Evolutionary conservation across 2,888 invertebrate species (phyloP).

Genomic region (Melitaea athalia): DNA sequence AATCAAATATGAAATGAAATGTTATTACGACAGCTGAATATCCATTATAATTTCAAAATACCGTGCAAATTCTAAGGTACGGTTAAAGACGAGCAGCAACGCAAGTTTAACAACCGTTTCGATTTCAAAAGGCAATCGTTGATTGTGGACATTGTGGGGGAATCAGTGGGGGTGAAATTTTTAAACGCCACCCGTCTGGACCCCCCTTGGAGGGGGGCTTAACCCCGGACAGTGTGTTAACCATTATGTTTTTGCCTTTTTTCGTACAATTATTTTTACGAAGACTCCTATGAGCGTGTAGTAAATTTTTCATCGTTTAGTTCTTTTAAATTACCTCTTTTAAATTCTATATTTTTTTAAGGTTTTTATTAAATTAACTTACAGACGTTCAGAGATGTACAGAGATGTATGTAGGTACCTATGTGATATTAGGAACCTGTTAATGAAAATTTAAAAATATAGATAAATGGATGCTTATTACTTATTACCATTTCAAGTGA

Average conservation of each 20-base stretch:
- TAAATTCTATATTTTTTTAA: too few species aligned
- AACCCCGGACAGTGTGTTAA: slow-evolving; percentile 42
- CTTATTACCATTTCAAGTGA: too few species aligned
- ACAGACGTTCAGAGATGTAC: too few species aligned
- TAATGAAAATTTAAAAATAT: too few species aligned
- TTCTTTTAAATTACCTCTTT: background rate
- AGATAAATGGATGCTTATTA: too few species aligned
- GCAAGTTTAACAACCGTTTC: slow-evolving; percentile 71
- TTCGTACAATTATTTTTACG: slow-evolving; percentile 11
- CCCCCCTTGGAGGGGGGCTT: slow-evolving; percentile 38
- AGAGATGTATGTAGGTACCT: too few species aligned
- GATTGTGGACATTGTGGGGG: slow-evolving; percentile 75
- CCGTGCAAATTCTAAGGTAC: slow-evolving; percentile 31
- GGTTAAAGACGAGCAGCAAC: slow-evolving; percentile 46
- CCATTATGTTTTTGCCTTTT: slow-evolving; percentile 25
- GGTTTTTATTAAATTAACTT: too few species aligned
- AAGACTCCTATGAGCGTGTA: slow-evolving; percentile 4
- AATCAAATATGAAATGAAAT: background rate
- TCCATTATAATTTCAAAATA: slow-evolving; percentile 23
- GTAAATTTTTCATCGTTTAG: background rate
- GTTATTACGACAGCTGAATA: background rate
- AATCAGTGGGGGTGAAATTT: slow-evolving; percentile 77
- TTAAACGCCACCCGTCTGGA: slow-evolving; percentile 71
- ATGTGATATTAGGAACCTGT: too few species aligned
- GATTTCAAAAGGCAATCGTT: slow-evolving; percentile 80